A percentile compares a stretch with the other conserved stretches of the same genome.
Evolutionary conservation across 2,888 invertebrate genomes (phyloP).

Genomic region (Leptinotarsa peninsularis): DNA sequence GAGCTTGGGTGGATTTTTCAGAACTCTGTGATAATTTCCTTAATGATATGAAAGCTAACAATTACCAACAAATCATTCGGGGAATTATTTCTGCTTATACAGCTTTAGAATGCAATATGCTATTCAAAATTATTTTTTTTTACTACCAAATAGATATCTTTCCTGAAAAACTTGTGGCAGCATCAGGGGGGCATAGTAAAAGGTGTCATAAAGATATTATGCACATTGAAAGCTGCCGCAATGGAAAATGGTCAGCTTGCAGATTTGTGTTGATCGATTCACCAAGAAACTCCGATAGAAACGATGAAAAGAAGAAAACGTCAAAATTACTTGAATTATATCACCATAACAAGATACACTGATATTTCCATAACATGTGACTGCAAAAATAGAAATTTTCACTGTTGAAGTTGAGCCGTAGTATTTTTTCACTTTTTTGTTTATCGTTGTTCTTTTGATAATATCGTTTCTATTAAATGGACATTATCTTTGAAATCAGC

Average conservation of each 20-base stretch:
- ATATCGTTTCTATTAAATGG: not conserved
- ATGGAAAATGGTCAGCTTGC: slow-evolving; percentile 21
- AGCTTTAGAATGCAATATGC: slow-evolving; percentile 32
- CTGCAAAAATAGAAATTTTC: no score
- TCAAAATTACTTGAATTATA: slow-evolving; percentile 6
- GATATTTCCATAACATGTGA: not conserved
- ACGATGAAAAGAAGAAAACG: slow-evolving; percentile 21
- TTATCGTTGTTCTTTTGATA: not conserved
- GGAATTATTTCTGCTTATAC: slow-evolving; percentile 9
- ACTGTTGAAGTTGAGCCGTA: not conserved
- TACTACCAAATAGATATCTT: slow-evolving; percentile 13
- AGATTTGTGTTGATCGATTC: slow-evolving; percentile 21
- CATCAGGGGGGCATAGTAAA: no score
- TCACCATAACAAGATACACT: not conserved
- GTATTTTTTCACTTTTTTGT: not conserved
- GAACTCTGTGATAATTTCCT: not conserved
- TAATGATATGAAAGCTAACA: slow-evolving; percentile 1
- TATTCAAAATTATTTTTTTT: slow-evolving; percentile 33
- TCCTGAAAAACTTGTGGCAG: not conserved
- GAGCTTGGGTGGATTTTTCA: no score
- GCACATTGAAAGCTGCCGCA: not conserved
- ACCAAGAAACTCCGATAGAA: slow-evolving; percentile 21
- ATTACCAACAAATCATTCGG: slow-evolving; percentile 21
- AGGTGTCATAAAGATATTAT: no score
- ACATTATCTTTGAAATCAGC: not conserved